Percentiles rank a stretch among this genome's conserved stretches.
These are phyloP conservation scores for Kryptolebias ocellatus DNA, from an alignment of 2,797 vertebrate genomes.

Conservation along the genomic window DNA sequence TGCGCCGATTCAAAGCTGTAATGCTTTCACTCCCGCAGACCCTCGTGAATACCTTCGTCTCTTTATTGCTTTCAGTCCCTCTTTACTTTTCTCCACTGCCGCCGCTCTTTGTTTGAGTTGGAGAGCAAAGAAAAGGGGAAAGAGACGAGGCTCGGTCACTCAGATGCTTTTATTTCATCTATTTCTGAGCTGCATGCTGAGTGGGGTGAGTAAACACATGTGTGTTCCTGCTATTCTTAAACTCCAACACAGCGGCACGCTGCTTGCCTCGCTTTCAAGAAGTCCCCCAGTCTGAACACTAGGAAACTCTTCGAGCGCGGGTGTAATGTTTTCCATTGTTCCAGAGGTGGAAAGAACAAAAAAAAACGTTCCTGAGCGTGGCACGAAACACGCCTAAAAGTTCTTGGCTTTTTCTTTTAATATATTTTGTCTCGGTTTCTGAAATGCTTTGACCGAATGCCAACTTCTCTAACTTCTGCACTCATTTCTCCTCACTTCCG, in stretches of 20 bases:
- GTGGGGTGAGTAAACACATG: constrained; percentile 21
- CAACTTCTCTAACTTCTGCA: constrained; percentile 20
- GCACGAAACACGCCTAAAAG: constrained; percentile 1
- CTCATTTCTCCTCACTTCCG: constrained; percentile 24
- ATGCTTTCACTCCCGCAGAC: background rate
- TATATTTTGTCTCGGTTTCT: constrained; percentile 20
- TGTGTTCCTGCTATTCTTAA: constrained; percentile 65
- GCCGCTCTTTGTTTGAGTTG: constrained; percentile 8
- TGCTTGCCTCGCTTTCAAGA: constrained; percentile 42
- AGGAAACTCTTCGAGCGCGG: constrained; percentile 51
- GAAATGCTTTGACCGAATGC: constrained; percentile 54
- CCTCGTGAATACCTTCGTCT: constrained; percentile 7
- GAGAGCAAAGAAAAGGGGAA: background rate
- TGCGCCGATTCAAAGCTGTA: constrained; percentile 22
- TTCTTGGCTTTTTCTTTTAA: constrained; percentile 3
- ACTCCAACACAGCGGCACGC: constrained; percentile 33
- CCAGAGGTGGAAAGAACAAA: constrained; percentile 31
- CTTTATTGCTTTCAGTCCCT: background rate
- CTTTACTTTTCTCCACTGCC: constrained; percentile 1
- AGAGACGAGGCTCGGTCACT: constrained; percentile 18
- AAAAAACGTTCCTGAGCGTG: constrained; percentile 14
- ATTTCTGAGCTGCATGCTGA: constrained; percentile 39
- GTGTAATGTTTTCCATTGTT: constrained; percentile 57
- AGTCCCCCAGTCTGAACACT: constrained; percentile 46
- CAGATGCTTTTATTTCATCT: constrained; percentile 47